Evolutionary conservation across 2,888 invertebrate genomes (phyloP).

Genomic region (Carterocephalus palaemon): DNA sequence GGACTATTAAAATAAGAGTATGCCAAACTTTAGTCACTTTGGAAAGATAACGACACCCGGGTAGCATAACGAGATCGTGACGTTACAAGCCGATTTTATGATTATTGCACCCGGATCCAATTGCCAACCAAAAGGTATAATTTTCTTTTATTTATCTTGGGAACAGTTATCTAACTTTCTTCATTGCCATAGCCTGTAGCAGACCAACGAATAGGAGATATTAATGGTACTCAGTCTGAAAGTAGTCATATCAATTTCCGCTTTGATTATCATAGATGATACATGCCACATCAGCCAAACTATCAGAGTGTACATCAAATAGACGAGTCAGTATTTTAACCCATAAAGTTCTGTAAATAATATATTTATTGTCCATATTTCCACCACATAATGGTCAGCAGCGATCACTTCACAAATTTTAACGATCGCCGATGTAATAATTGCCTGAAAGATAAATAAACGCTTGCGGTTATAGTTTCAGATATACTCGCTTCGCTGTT

Average conservation of each 20-base stretch:
- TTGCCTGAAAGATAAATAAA: too few relatives aligned
- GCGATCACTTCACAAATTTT: too few relatives aligned
- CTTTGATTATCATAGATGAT: too few relatives aligned
- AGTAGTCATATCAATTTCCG: background rate
- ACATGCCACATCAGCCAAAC: too few relatives aligned
- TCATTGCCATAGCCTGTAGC: conserved; percentile 14
- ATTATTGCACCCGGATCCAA: conserved; percentile 19
- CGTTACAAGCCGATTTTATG: conserved; percentile 19
- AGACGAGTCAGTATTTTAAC: too few relatives aligned
- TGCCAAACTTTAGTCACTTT: background rate
- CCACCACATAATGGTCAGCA: too few relatives aligned
- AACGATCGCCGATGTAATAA: too few relatives aligned
- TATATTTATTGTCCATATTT: too few relatives aligned
- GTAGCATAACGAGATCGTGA: conserved; percentile 12
- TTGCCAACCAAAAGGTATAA: conserved; percentile 22
- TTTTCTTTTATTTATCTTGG: conserved; percentile 21
- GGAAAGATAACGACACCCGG: conserved; percentile 18
- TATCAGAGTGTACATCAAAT: too few relatives aligned
- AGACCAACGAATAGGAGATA: conserved; percentile 7
- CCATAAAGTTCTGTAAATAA: too few relatives aligned
- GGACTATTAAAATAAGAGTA: background rate
- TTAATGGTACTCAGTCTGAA: conserved; percentile 3
- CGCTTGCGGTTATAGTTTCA: too few relatives aligned
- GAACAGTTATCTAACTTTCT: conserved; percentile 20
- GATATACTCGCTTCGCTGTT: too few relatives aligned